These are phyloP conservation scores for Stictocephala bisonia DNA, from an alignment of 2,888 invertebrate species.

Conservation along the genomic window DNA sequence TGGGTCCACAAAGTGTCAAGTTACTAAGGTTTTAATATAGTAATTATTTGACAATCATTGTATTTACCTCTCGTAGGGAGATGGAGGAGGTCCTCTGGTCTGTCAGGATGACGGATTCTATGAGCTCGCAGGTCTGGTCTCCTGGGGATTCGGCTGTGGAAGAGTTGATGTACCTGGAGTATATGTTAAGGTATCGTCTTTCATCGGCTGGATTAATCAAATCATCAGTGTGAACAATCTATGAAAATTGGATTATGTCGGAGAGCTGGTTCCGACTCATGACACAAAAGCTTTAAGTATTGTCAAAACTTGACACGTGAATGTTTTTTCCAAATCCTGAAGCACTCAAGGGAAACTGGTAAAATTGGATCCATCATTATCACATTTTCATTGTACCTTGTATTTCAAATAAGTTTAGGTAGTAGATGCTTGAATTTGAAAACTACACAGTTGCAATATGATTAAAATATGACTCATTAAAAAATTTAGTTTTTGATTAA, in stretches of 20 bases:
- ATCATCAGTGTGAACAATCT: constrained; percentile 92
- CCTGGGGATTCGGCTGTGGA: constrained; percentile 97
- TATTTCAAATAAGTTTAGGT: no score
- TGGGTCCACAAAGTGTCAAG: not conserved
- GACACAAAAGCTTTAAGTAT: no score
- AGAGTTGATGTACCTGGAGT: constrained; percentile 95
- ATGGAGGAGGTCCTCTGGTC: constrained; percentile 93
- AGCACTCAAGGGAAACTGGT: no score
- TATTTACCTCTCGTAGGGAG: constrained; percentile 80
- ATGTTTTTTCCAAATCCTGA: no score
- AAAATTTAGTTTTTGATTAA: no score
- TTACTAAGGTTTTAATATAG: not conserved
- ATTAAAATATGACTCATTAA: no score
- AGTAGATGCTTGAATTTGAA: no score
- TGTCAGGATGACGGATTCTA: constrained; percentile 94
- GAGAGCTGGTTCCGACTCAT: no score
- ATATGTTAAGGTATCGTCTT: constrained; percentile 94
- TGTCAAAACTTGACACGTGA: no score
- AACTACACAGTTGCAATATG: no score
- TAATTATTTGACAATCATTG: constrained; percentile 3
- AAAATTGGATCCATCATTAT: no score
- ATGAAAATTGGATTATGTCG: constrained; percentile 39
- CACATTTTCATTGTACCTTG: no score
- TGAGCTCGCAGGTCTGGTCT: constrained; percentile 92
- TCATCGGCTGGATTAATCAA: constrained; percentile 97